Base-by-base conservation (phyloP, 2,797 vertebrate genomes). In the Sphaeramia orbicularis region DNA sequence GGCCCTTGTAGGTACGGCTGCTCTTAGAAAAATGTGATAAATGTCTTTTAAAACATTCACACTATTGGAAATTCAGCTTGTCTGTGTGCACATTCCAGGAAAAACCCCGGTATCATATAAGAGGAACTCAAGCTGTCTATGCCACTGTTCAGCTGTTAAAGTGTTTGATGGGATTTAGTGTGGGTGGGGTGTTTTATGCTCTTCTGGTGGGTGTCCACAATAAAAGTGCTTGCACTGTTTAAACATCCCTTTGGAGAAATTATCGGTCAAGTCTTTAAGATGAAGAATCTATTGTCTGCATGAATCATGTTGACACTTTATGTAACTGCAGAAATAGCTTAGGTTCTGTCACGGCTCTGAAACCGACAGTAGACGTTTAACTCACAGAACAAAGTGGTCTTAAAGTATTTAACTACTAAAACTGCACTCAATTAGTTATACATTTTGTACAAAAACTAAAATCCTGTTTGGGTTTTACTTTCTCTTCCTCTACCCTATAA, bases 11-110 rank as follows among this genome's bases (percentile, higher is more conserved):
- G 65, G 59, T 56, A 77, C 10, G 43, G 18, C 63, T 60, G 24
- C 56, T 59, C 35, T 56, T 44, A 30, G 37, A 76, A 32, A 80
- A 84, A 76, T 66, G 51, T 71, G 71, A 83, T 78, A 53, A 83
- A 87, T 81, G 70, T 57, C 32, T 89, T 78, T 72, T 52, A 65
- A 63, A 76, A 67, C 58, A 60, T 82, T 79, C 35, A 12, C 37
- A 55, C 61, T 62, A 10, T 32, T 74, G 11, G 49, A 82, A 72
- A 71, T 71, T 63, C 42, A 68, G 18, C 45, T 41, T 49, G 15
- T 64, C 53, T 54, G 61, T 71, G 41, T 80, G 56, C 56, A 40
- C 48, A 69, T 80, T 83, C 59, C 60, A 77, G 43, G 21, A 7
- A 36, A 66, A 68, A 40, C 40, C 62, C 7, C 6, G 53, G 65